Evolutionary conservation across 2,888 invertebrate species (phyloP).

Genomic region (Agonum fuliginosum): DNA sequence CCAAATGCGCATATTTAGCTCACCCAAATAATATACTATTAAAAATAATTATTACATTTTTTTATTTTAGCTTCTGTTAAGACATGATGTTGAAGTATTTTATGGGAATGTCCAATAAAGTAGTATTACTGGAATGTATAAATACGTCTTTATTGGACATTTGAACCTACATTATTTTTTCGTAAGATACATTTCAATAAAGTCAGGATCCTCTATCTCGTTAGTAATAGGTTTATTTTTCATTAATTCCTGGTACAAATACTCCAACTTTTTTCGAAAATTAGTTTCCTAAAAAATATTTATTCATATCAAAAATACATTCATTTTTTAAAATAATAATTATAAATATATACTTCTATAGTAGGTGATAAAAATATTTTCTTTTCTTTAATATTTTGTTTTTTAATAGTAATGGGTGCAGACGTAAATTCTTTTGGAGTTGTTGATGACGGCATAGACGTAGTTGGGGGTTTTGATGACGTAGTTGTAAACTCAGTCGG

Average conservation of each 20-base stretch:
- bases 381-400: not conserved
- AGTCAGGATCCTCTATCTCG: constrained; percentile 1
- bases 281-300: not conserved
- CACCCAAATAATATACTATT: too few relatives aligned
- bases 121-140: too few relatives aligned
- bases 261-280: not conserved
- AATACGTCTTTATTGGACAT: not conserved
- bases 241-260: not conserved
- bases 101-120: too few relatives aligned
- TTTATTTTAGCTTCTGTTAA: too few relatives aligned
- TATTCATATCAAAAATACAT: not conserved
- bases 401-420: not conserved
- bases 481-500: too few relatives aligned
- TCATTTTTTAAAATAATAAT: constrained; percentile 27
- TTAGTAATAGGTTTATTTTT: constrained; percentile 3
- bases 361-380: constrained; percentile 36
- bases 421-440: not conserved
- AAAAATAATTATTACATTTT: too few relatives aligned
- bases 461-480: too few relatives aligned
- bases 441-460: not conserved
- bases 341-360: constrained; percentile 48
- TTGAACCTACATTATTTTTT: too few relatives aligned
- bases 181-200: not conserved
- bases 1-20: too few relatives aligned
- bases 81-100: too few relatives aligned